Percentiles rank a stretch among this genome's conserved stretches.
Conservation (phyloP, 2,797 vertebrate species). For the Sternotherus odoratus region DNA sequence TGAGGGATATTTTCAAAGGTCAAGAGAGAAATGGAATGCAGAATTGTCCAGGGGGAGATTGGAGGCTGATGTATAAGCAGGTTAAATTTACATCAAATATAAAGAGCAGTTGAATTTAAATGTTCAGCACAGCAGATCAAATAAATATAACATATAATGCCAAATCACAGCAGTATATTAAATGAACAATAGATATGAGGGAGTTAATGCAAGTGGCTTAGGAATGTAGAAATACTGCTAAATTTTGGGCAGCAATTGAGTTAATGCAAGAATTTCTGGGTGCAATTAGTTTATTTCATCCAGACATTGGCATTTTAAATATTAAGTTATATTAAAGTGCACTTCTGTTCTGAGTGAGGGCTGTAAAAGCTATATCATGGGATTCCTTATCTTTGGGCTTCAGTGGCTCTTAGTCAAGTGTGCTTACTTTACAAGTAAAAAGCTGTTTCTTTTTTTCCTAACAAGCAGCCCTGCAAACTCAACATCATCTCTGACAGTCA, state of each 20-base stretch:
- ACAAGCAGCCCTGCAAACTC: background rate
- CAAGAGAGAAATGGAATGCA: constrained; percentile 60
- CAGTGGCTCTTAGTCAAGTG: constrained; percentile 37
- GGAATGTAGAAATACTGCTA: background rate
- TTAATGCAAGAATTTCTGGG: constrained; percentile 11
- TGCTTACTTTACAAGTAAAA: constrained; percentile 44
- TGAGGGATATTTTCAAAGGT: constrained; percentile 75
- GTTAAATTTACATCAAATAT: constrained; percentile 60
- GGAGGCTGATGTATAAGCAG: constrained; percentile 58
- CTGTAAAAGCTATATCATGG: constrained; percentile 1
- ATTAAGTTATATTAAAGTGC: background rate
- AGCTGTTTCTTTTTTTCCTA: background rate
- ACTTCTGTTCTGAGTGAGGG: constrained; percentile 9
- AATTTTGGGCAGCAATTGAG: constrained; percentile 20
- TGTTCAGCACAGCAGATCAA: constrained; percentile 30
- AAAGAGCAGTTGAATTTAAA: constrained; percentile 42
- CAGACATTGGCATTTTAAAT: constrained; percentile 30
- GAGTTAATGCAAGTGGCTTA: background rate
- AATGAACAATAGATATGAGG: background rate
- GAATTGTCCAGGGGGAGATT: constrained; percentile 68
- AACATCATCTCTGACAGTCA: constrained; percentile 34
- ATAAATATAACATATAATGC: background rate
- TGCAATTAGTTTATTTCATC: background rate
- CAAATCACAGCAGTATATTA: background rate
- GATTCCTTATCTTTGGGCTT: background rate